Base-by-base conservation (phyloP, 2,113 vertebrate species). In the Triplophysa rosa region DNA sequence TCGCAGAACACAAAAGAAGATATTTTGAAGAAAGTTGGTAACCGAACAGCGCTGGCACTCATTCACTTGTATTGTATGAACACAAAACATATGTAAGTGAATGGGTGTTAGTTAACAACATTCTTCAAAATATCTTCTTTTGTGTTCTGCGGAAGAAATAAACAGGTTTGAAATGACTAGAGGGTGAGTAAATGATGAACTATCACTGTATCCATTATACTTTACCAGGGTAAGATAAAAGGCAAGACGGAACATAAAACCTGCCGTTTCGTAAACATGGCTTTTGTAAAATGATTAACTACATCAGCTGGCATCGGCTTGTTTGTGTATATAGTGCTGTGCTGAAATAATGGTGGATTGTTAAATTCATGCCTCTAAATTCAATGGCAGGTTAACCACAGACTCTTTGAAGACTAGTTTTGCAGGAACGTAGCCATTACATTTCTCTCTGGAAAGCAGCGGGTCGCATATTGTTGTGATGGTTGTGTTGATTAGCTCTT, bases 381-480 rank as follows among this genome's bases (percentile, higher is more conserved):
- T 45, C 40, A 26, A 63, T 26, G 72, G 63, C 12, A 62, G 58
- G 1, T 42, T 16, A 47, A 47, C 40, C 58, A 63, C 68, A 54
- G 61, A 56, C 13, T 37, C 56, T 69, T 78, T 61, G 29, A 67
- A 68, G 21, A 78, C 66, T 58, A 26, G 52, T 59, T 29, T n/a
- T 29, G 19, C 14, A 37, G 66, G 24, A 54, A 54, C 3, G 14
- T 29, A 24, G 33, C 10, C 23, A 11, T 56, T 71, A 8, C 47
- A 65, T 56, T 85, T 69, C 65, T 76, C 63, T 66, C 19, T 69
- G 69, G 0, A 73, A 13, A 65, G 80, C 52, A 19, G 19, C 62
- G 66, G 75, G 75, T 79, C 79, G 61, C 65, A 80, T 78, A 17
- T 77, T 86, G 79, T 89, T 89, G 87, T 82, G 59, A 87, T 81